Conservation (phyloP, 2,797 vertebrate genomes). For the Morelia viridis region DNA sequence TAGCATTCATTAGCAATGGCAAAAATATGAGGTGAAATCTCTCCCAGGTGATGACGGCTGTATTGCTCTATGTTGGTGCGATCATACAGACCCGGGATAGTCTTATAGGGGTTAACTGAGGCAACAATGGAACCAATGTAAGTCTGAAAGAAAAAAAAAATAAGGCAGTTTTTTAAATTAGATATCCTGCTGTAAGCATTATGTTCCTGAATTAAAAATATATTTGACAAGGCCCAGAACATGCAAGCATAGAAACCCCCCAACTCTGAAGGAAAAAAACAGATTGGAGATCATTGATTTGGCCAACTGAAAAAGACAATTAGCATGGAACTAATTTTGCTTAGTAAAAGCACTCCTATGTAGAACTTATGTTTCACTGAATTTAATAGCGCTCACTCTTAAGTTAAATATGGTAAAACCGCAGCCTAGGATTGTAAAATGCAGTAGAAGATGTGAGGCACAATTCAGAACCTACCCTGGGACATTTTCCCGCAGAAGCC, state of each 20-base stretch:
- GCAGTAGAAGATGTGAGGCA: neutral
- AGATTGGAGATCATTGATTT: neutral
- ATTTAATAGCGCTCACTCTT: neutral
- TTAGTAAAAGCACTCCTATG: neutral
- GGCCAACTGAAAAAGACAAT: constrained; percentile 10
- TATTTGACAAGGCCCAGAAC: rapidly evolving
- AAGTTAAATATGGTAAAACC: neutral
- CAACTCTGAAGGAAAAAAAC: neutral
- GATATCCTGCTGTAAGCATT: neutral
- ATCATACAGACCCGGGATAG: constrained; percentile 86
- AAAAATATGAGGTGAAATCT: constrained; percentile 91
- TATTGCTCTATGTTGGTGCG: constrained; percentile 78
- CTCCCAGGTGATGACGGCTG: constrained; percentile 86
- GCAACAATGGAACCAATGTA: constrained; percentile 96
- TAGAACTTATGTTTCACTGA: neutral
- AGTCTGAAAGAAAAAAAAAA: constrained; percentile 77
- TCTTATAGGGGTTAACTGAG: constrained; percentile 94
- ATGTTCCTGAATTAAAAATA: neutral
- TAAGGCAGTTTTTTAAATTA: constrained; percentile 10
- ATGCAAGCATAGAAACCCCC: rapidly evolving
- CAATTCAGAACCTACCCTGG: neutral
- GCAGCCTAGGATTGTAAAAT: neutral
- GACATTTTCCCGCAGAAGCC: neutral
- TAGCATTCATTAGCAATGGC: constrained; percentile 96
- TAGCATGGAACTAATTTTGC: neutral